Base-by-base conservation (phyloP, 2,888 invertebrate species). In the Drosophila prolongata region DNA sequence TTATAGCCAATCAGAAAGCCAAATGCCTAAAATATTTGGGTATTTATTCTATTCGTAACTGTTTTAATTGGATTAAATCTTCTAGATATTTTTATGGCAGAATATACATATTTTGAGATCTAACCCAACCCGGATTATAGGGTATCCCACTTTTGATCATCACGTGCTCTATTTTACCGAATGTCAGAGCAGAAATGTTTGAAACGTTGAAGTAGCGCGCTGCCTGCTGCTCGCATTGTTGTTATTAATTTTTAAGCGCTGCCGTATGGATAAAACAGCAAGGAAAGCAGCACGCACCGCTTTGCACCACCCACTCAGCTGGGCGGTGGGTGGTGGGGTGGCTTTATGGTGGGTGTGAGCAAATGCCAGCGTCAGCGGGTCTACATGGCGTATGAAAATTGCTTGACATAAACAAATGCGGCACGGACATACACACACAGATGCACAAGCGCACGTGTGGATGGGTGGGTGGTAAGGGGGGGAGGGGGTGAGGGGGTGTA, bases 161-260 rank as follows among this genome's bases (percentile, higher is more conserved):
- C 8, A 11, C 1, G 14, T 14, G 6, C 47, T 40, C 49, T 47
- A 42, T 60, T 53, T 66, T 57, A 16, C 43, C 57, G 40, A 74
- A 65, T 78, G 58, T 55, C 79, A 70, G 68, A 75, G 58, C 46
- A 59, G 47, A 79, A 80, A 79, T 47, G 72, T 76, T 78, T 68
- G 65, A 76, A 79, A 76, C 75, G 71, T 76, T 79, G 44, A 75
- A 78, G 76, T 34, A 60, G 61, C 40, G 60, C 34, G 60, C 37
- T 60, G 62, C 47, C 59, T 71, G 76, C 56, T 65, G 53, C 57
- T 72, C 50, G 54, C 62, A 68, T 74, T 64, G 74, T 69, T 78
- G 61, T 75, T 87, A 83, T 83, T 79, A 80, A 85, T 86, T 86
- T 86, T 86, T 78, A 83, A 83, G 68, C 68, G 77, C 54, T 75